Conservation (phyloP, 2,113 vertebrate species). For the Athene noctua region DNA sequence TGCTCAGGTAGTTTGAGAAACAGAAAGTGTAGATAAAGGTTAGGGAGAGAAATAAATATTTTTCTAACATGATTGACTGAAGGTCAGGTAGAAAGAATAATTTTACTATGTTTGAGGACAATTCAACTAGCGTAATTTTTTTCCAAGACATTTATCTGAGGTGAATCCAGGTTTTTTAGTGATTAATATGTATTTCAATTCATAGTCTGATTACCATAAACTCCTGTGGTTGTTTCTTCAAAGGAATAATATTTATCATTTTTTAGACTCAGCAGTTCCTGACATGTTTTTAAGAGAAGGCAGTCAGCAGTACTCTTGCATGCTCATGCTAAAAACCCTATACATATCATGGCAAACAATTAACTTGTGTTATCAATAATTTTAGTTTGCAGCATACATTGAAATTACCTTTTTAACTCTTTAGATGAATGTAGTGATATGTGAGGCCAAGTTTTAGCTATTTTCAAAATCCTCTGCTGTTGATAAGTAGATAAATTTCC, state of each 20-base stretch:
- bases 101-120: conserved; percentile 37
- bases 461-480: neutral
- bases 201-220: conserved; percentile 63
- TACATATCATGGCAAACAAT: neutral
- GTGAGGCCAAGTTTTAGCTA: neutral
- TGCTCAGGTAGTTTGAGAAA: conserved; percentile 47
- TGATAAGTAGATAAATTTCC: neutral
- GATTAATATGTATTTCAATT: conserved; percentile 57
- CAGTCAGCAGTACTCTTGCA: neutral
- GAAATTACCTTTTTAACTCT: neutral
- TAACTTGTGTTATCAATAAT: neutral
- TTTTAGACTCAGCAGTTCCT: conserved; percentile 52
- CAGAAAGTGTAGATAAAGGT: conserved; percentile 34
- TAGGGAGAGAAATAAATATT: conserved; percentile 46
- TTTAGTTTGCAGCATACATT: neutral
- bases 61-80: conserved; percentile 50
- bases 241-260: conserved; percentile 55
- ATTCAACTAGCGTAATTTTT: conserved; percentile 12
- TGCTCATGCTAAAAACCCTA: neutral
- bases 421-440: neutral
- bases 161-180: neutral
- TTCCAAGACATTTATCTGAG: conserved; percentile 8
- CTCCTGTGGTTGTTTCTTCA: conserved; percentile 59
- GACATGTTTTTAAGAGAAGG: neutral
- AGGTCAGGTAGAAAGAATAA: conserved; percentile 47